Base-by-base conservation (phyloP, 1,140 invertebrate species). In the Argopecten irradians region DNA sequence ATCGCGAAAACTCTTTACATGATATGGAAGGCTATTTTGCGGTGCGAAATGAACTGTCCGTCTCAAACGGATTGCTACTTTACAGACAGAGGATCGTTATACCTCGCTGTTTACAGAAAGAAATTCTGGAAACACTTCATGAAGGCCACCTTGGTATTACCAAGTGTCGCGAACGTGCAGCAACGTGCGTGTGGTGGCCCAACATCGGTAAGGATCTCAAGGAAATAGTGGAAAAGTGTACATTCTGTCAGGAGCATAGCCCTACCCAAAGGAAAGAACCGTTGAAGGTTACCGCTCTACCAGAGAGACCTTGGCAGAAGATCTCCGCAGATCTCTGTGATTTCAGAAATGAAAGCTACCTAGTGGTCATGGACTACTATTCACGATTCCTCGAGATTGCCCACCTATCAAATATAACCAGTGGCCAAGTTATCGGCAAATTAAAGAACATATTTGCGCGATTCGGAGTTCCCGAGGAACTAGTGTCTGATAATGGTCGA, bases 401-500 rank as follows among this genome's bases (percentile, higher is more conserved):
- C 28, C 33, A 89, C n/a, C 84, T 90, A 34, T n/a, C 39, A 5
- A 83, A 83, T 33, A 71, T 85, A 14, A 86, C 90, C 0, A 86
- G 84, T 71, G 11, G 34, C 11, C 33, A 32, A 55, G 87, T 90
- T 5, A 90, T 90, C 83, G 71, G 28, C 2, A 34, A 88, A n/a
- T 9, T 90, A 39, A 90, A 90, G 36, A 84, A 19, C 34, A 94
- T 95, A 11, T 96, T 96, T 92, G 91, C 93, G 8, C 90, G 91
- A 82, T 93, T 94, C 90, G 96, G 95, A 14, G 89, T 96, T 83
- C 95, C 95, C 7, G 85, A 94, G 32, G 87, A 88, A 46, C 34
- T 88, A 0, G 87, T 88, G 0, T 83, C 87, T 0, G 87, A 88
- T 34, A 88, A 84, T 41, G 83, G 87, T 11, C 43, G 28, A 3